Percentiles rank a stretch among this genome's conserved stretches.
phyloP scores from a whole-genome alignment of 2,888 invertebrate species.

The Ypsolopha sequella region DNA sequence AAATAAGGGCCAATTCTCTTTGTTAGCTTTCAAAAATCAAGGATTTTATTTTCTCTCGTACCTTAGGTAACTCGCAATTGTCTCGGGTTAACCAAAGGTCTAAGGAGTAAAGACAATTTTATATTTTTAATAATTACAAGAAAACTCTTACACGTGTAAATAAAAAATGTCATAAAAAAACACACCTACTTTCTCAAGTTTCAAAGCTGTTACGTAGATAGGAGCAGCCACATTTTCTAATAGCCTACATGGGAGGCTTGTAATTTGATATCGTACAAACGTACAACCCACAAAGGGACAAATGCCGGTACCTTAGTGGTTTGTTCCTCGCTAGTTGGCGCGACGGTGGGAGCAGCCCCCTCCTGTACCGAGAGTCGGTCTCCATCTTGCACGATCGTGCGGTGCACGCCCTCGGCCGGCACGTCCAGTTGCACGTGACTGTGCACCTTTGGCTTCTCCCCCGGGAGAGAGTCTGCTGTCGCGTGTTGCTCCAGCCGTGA shows the following conservation, averaged over 20 bases:
- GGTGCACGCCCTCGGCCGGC: slow-evolving; percentile 68
- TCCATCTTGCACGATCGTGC: slow-evolving; percentile 57
- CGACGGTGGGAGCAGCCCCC: slow-evolving; percentile 24
- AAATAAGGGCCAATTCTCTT: too few relatives aligned
- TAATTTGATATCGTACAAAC: not conserved
- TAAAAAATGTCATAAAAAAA: too few relatives aligned
- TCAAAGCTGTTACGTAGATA: too few relatives aligned
- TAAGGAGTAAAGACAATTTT: too few relatives aligned
- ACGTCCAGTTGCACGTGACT: slow-evolving; percentile 69
- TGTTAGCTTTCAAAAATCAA: too few relatives aligned
- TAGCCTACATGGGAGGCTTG: not conserved
- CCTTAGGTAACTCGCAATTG: too few relatives aligned
- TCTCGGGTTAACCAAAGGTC: too few relatives aligned
- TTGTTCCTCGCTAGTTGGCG: slow-evolving; percentile 38
- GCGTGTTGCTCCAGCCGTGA: slow-evolving; percentile 53
- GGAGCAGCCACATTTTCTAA: too few relatives aligned
- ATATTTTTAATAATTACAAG: too few relatives aligned
- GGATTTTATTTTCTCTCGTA: too few relatives aligned
- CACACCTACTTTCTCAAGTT: too few relatives aligned
- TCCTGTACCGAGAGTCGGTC: slow-evolving; percentile 41
- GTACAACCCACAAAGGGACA: not conserved
- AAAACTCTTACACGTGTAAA: too few relatives aligned
- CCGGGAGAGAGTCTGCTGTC: slow-evolving; percentile 40
- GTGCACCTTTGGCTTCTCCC: slow-evolving; percentile 52
- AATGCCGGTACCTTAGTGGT: slow-evolving; percentile 61